phyloP scores from a whole-genome alignment of 2,888 invertebrate genomes.

The Blera fallax region DNA sequence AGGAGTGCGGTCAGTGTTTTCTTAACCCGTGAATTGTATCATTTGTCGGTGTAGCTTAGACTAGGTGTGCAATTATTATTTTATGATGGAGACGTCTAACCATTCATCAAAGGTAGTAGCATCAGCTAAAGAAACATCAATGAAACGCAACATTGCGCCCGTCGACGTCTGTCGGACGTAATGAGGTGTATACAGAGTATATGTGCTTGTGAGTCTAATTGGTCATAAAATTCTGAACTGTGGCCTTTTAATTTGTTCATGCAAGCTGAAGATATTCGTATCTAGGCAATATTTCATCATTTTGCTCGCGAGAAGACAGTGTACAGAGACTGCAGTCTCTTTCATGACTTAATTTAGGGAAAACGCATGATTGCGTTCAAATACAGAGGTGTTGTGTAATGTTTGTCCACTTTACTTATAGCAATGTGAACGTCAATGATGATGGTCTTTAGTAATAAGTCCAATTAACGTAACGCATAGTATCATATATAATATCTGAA shows the following conservation, averaged over 20 bases:
- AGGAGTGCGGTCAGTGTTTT: not conserved
- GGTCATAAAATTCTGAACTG: conserved; percentile 59
- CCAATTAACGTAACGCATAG: too few species aligned
- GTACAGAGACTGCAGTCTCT: not conserved
- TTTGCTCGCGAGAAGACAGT: not conserved
- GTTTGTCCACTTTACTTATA: not conserved
- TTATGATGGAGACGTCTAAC: conserved; percentile 8
- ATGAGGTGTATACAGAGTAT: conserved; percentile 10
- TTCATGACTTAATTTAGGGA: conserved; percentile 36
- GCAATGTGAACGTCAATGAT: not conserved
- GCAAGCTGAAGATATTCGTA: not conserved
- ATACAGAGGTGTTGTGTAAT: not conserved
- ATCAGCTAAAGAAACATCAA: conserved; percentile 29
- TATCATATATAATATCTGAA: too few species aligned
- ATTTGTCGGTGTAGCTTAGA: conserved; percentile 4
- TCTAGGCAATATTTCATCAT: conserved; percentile 42
- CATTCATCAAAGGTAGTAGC: conserved; percentile 14
- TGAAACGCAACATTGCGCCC: conserved; percentile 61
- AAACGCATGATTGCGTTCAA: conserved; percentile 27
- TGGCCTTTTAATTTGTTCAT: conserved; percentile 61
- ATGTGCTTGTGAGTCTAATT: conserved; percentile 38
- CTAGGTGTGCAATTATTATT: conserved; percentile 34
- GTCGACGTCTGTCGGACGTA: conserved; percentile 3
- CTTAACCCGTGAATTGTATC: conserved; percentile 44
- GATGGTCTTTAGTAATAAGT: too few species aligned